These are phyloP conservation scores for Parnassius apollo DNA, from an alignment of 2,888 invertebrate species.

Conservation along the genomic window DNA sequence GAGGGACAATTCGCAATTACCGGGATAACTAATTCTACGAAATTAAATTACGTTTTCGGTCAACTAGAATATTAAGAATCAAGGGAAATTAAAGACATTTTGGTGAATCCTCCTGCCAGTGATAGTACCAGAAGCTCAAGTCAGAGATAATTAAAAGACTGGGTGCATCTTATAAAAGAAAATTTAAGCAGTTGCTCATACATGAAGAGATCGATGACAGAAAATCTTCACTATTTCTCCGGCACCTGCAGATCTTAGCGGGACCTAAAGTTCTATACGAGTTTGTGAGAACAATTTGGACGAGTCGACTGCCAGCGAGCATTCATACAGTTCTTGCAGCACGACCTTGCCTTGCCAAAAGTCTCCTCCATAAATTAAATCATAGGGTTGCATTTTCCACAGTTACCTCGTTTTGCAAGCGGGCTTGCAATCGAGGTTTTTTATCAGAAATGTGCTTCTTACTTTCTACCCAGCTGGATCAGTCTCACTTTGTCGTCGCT, in stretches of 20 bases:
- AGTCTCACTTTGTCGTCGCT: too few relatives aligned
- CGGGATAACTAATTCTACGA: too few relatives aligned
- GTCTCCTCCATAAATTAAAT: too few relatives aligned
- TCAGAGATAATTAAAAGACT: slow-evolving; percentile 11
- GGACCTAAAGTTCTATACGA: slow-evolving; percentile 26
- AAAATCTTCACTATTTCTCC: slow-evolving; percentile 32
- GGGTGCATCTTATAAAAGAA: slow-evolving; percentile 28
- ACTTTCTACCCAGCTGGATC: too few relatives aligned
- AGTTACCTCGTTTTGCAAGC: too few relatives aligned
- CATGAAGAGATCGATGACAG: slow-evolving; percentile 34
- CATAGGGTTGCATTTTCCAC: too few relatives aligned
- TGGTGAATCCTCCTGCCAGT: background rate
- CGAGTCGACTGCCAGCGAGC: slow-evolving; percentile 25
- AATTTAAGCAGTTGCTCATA: slow-evolving; percentile 31
- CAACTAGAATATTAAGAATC: too few relatives aligned
- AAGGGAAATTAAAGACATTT: too few relatives aligned
- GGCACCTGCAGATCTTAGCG: slow-evolving; percentile 29
- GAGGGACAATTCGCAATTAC: background rate
- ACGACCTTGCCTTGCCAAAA: background rate
- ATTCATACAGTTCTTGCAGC: slow-evolving; percentile 1
- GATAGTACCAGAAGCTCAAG: background rate
- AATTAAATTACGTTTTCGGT: too few relatives aligned
- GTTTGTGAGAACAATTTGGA: slow-evolving; percentile 29
- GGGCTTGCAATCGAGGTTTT: too few relatives aligned
- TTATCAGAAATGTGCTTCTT: too few relatives aligned